Evolutionary conservation across 2,888 invertebrate genomes (phyloP).

Genomic region (Scaptomyza caliginosa): DNA sequence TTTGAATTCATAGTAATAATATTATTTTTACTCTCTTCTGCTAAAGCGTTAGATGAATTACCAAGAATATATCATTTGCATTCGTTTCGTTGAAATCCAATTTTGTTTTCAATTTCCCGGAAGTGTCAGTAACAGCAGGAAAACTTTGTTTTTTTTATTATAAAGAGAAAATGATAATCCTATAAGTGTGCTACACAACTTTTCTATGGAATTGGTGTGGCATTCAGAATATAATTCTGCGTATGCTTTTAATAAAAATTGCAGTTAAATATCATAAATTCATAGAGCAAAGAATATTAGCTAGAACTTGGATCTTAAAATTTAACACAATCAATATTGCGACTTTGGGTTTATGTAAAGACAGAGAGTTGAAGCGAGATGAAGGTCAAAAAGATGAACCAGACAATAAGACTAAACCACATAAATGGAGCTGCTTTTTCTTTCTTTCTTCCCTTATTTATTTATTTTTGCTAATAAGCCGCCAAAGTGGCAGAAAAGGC

Average conservation of each 20-base stretch:
- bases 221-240: neutral
- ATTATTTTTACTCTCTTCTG: no score
- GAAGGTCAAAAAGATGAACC: conserved; percentile 9
- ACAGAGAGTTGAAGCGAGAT: neutral
- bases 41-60: no score
- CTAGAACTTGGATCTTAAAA: conserved; percentile 22
- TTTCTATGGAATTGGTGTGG: neutral
- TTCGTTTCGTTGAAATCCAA: neutral
- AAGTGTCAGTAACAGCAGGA: neutral
- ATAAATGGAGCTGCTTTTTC: conserved; percentile 29
- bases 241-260: neutral
- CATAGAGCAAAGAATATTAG: neutral
- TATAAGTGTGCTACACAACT: neutral
- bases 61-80: no score
- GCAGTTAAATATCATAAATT: no score
- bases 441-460: conserved; percentile 11
- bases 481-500: conserved; percentile 51
- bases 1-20: no score
- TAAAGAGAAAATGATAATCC: neutral
- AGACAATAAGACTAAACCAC: conserved; percentile 28
- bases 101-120: neutral
- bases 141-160: neutral
- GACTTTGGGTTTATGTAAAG: conserved; percentile 30
- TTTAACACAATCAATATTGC: conserved; percentile 52
- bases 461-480: conserved; percentile 57